phyloP scores from a whole-genome alignment of 2,797 vertebrate species.

The Knipowitschia caucasica region DNA sequence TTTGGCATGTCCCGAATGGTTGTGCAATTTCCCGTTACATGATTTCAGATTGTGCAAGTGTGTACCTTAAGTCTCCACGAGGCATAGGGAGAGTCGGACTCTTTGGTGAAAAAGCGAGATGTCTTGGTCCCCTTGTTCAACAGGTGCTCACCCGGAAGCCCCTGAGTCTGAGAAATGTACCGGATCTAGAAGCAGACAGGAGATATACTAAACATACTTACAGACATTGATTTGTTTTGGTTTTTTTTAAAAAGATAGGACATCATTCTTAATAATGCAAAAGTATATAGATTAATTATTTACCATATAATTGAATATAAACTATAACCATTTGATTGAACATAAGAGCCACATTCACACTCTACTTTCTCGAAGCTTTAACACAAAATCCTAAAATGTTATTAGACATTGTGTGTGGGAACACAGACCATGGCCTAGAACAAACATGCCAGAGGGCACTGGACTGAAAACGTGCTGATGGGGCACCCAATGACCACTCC shows the following conservation, averaged over 20 bases:
- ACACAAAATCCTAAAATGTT: conserved; percentile 4
- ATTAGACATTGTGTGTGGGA: conserved; percentile 14
- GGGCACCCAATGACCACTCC: conserved; percentile 49
- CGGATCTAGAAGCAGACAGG: conserved; percentile 81
- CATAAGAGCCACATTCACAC: background rate
- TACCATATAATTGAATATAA: too few relatives aligned
- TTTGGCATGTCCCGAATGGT: conserved; percentile 21
- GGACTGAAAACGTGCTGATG: conserved; percentile 73
- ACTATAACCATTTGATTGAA: background rate
- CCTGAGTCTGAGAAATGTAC: conserved; percentile 99
- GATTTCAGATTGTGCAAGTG: background rate
- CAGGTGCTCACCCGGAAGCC: conserved; percentile 88
- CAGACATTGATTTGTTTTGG: background rate
- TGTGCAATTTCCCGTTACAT: conserved; percentile 31
- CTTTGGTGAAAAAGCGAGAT: conserved; percentile 91
- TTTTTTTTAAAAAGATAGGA: too few relatives aligned
- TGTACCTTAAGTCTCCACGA: conserved; percentile 93
- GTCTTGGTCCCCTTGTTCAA: conserved; percentile 97
- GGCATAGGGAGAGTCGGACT: conserved; percentile 85
- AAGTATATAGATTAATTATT: background rate
- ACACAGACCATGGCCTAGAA: conserved; percentile 48
- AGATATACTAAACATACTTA: background rate
- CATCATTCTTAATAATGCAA: background rate
- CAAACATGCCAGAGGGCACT: conserved; percentile 64
- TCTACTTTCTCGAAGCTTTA: conserved; percentile 1